These are phyloP conservation scores for Scatophagus argus DNA, from an alignment of 2,113 vertebrate genomes.

Conservation along the genomic window DNA sequence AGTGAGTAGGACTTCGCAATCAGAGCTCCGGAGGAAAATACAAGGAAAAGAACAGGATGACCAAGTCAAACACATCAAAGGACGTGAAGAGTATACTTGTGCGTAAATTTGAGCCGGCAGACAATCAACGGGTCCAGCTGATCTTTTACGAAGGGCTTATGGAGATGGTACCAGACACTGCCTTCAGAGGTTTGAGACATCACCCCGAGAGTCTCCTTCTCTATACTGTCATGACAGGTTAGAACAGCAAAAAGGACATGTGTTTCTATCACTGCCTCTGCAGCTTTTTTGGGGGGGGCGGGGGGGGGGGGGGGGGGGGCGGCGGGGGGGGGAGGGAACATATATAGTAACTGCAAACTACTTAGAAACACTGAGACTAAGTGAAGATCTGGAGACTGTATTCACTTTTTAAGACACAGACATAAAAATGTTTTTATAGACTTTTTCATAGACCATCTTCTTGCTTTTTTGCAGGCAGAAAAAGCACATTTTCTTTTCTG, in stretches of 20 bases:
- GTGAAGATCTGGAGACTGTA: background rate
- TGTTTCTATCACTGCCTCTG: background rate
- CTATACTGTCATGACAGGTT: conserved; percentile 48
- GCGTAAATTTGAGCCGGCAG: conserved; percentile 41
- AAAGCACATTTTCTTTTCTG: background rate
- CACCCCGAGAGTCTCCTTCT: conserved; percentile 66
- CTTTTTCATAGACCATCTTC: no score
- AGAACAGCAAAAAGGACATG: background rate
- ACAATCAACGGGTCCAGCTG: conserved; percentile 36
- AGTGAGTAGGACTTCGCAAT: no score
- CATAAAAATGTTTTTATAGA: no score
- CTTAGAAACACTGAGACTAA: background rate
- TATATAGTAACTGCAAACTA: background rate
- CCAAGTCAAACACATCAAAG: background rate
- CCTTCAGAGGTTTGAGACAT: conserved; percentile 63
- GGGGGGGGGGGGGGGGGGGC: no score
- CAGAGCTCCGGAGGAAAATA: conserved; percentile 33
- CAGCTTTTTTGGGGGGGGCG: no score
- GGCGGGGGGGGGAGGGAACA: no score
- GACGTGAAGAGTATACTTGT: conserved; percentile 22
- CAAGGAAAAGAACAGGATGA: background rate
- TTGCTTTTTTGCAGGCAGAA: no score
- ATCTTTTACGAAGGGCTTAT: conserved; percentile 65
- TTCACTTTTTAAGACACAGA: background rate
- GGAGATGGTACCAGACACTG: conserved; percentile 70